Conservation (phyloP, 1,140 invertebrate genomes). For the Tetranychus urticae region DNA sequence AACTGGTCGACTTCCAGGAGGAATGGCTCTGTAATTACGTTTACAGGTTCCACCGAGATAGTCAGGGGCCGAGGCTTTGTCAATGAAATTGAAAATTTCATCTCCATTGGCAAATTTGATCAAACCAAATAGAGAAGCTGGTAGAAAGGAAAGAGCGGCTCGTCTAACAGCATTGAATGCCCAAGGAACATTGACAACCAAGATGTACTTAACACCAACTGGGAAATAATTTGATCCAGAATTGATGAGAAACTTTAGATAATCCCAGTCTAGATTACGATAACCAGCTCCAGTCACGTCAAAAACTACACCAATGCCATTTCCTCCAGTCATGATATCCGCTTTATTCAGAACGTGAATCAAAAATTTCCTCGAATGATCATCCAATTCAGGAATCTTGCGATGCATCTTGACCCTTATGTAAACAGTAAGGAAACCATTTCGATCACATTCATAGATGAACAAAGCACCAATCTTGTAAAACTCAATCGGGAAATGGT, state of each 20-base stretch:
- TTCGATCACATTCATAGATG: slow-evolving; percentile 4
- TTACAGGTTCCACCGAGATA: slow-evolving; percentile 8
- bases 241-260: slow-evolving; percentile 5
- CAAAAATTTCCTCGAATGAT: slow-evolving; percentile 2
- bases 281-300: slow-evolving; percentile 7
- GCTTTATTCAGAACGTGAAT: slow-evolving; percentile 6
- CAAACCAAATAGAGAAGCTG: neutral
- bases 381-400: slow-evolving; percentile 6
- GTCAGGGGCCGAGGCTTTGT: slow-evolving; percentile 6
- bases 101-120: slow-evolving; percentile 9
- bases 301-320: slow-evolving; percentile 4
- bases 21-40: slow-evolving; percentile 4
- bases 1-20: neutral
- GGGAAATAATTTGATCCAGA: slow-evolving; percentile 4
- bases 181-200: slow-evolving; percentile 8
- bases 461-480: slow-evolving; percentile 9
- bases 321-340: slow-evolving; percentile 4
- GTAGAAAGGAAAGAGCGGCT: slow-evolving; percentile 3
- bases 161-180: slow-evolving; percentile 3
- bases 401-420: slow-evolving; percentile 5
- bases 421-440: slow-evolving; percentile 5
- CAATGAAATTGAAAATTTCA: slow-evolving; percentile 9
- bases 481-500: slow-evolving; percentile 8
- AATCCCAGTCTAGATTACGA: slow-evolving; percentile 5
- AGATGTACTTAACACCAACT: slow-evolving; percentile 6